Evolutionary conservation across 2,113 vertebrate genomes (phyloP), one percentile per base, ranked within the genome.

Genomic region (Erythrolamprus reginae): DNA sequence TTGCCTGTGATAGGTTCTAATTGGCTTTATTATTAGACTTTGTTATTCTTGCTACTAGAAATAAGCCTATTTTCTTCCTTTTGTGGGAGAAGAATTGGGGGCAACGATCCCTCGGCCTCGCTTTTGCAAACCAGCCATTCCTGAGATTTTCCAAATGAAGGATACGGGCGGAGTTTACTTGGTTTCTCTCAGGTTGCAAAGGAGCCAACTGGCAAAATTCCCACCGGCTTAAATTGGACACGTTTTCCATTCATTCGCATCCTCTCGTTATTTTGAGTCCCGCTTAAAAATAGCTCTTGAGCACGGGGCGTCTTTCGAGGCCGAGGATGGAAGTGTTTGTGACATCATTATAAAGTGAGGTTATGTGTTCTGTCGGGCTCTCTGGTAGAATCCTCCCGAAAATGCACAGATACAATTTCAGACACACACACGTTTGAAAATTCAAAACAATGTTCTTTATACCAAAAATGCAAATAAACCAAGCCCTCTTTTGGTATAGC

Each of bases 221-320:
- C 89, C 88, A 33, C 92, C 91, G 92, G 10, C 89, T 94, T 92
- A 77, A 89, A 93, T 47, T 89, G 33, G 17, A 0, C 56, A 33
- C 91, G 19, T 93, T 94, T 86, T 70, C 24, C 26, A 28, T 93
- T 94, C 48, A 88, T 95, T 95, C 93, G 91, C 83, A 33, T 88
- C 33, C 0, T 50, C 89, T 45, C 56, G 51, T 91, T 51, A 88
- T 89, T 88, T 88, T n/a, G 28, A 87, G 56, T 61, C 51, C 6
- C 23, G 24, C 19, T 87, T 82, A 87, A 90, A 90, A 90, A 90
- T 90, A 90, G 85, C 90, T 24, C 61, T n/a, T 24, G 26, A 51
- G 51, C 56, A 33, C 6, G 8, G 13, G 23, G 3, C n/a, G 17
- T 38, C 52, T 55, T 48, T 26, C 9, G 5, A 26, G 15, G 28